Conservation (phyloP, 2,797 vertebrate genomes). For the Phrynocephalus guinanensis region DNA sequence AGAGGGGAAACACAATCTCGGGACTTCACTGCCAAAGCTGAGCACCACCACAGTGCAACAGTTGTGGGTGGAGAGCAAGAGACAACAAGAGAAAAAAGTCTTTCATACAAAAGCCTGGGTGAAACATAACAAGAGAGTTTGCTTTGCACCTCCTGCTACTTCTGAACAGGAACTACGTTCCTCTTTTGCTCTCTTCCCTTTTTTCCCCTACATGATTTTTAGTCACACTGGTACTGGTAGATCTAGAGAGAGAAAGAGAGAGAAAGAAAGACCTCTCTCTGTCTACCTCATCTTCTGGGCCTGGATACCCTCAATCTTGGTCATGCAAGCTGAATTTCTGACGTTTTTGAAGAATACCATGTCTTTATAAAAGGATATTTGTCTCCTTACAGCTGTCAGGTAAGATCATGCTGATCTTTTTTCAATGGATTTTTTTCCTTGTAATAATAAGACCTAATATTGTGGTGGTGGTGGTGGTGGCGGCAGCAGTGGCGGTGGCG, state of each 20-base stretch:
- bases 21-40: conserved; percentile 83
- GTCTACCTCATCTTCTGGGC: conserved; percentile 64
- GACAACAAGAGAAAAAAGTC: conserved; percentile 57
- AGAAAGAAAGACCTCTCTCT: conserved; percentile 67
- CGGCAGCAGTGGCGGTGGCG: no score
- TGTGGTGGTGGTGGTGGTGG: not conserved
- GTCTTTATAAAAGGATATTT: conserved; percentile 57
- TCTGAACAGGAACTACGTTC: conserved; percentile 73
- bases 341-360: conserved; percentile 57
- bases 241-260: conserved; percentile 52
- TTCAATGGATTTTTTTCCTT: conserved; percentile 17
- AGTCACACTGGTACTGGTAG: conserved; percentile 76
- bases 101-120: conserved; percentile 82
- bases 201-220: conserved; percentile 82
- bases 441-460: not conserved
- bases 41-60: conserved; percentile 85
- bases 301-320: conserved; percentile 64
- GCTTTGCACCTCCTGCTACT: conserved; percentile 75
- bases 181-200: conserved; percentile 69
- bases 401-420: conserved; percentile 73
- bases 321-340: conserved; percentile 69
- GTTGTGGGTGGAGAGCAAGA: conserved; percentile 68
- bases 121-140: conserved; percentile 69
- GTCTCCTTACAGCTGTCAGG: conserved; percentile 75
- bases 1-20: conserved; percentile 79